Evolutionary conservation across 2,797 vertebrate genomes (phyloP).

Genomic region (Etheostoma nigrum): DNA sequence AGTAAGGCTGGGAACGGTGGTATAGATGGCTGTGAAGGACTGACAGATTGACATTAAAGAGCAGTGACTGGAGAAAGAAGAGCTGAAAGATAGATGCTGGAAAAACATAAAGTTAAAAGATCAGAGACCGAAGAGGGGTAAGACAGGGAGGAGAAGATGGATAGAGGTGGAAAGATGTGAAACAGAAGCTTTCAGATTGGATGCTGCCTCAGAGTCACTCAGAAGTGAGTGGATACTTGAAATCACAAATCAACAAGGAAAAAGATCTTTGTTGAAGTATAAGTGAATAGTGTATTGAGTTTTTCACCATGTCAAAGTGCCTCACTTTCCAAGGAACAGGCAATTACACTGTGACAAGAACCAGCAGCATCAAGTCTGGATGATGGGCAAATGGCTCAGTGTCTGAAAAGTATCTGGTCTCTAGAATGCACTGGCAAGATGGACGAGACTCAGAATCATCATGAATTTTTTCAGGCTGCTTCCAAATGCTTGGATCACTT

Average conservation of each 20-base stretch:
- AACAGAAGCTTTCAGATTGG: conserved; percentile 30
- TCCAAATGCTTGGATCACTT: conserved; percentile 4
- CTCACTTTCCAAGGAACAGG: conserved; percentile 28
- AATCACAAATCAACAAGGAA: conserved; percentile 24
- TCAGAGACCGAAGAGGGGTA: conserved; percentile 19
- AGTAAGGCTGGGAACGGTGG: conserved; percentile 55
- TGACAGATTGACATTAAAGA: conserved; percentile 53
- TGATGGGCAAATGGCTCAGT: conserved; percentile 19
- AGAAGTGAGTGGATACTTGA: conserved; percentile 16
- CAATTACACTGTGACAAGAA: conserved; percentile 43
- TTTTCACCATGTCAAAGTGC: conserved; percentile 27
- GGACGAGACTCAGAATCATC: conserved; percentile 21
- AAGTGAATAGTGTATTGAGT: conserved; percentile 35
- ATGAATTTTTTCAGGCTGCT: background rate
- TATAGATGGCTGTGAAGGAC: conserved; percentile 53
- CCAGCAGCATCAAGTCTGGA: conserved; percentile 30
- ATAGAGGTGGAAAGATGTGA: conserved; percentile 22
- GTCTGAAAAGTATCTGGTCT: conserved; percentile 28
- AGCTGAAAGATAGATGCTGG: conserved; percentile 41
- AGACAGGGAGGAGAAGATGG: conserved; percentile 20
- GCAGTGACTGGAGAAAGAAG: conserved; percentile 27
- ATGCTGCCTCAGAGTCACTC: conserved; percentile 25
- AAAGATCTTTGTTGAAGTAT: conserved; percentile 25
- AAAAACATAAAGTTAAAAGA: conserved; percentile 32
- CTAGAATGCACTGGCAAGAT: background rate